Evolutionary conservation across 2,113 vertebrate genomes (phyloP), one percentile per base, ranked within the genome.

Genomic region (Corythornis madagascariensis): DNA sequence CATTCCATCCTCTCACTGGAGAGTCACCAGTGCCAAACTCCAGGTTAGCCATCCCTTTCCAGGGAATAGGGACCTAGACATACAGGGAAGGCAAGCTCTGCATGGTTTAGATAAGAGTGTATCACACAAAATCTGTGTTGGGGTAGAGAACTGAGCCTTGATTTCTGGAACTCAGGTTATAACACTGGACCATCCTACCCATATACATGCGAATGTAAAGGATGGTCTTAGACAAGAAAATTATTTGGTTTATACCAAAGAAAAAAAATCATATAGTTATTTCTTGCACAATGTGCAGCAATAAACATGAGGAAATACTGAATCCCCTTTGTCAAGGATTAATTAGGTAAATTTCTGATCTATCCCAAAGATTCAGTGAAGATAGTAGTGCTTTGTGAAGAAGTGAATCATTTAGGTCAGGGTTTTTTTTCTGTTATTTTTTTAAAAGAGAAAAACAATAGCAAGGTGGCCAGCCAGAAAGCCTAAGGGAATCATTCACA

Each of bases 391-490:
- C 47, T 72, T 83, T 45, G 29, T 24, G 40, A 83, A 90, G n/a
- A 77, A 69, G 53, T 11, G 21, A 75, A 76, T 38, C 47, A 22
- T 76, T 87, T 66, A 52, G 24, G 28, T 73, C 63, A 33, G 29
- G 43, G 45, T 3, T 5, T 28, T 65, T 48, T 66, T 59, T 43
- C 22, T 33, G 25, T 31, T 86, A 16, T 52, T 61, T 89, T 93
- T 93, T 78, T 89, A 55, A 76, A 91, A 20, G 20, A 82, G n/a
- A 76, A 57, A 75, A 87, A 86, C 85, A 94, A 92, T 67, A 31
- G 7, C 38, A 83, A 94, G 91, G 94, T 96, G 80, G 93, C 50
- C 83, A 76, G 82, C 75, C 94, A 90, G 90, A 89, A 92, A 90
- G 82, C 82, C 89, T 85, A 20, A 28, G 72, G 93, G 83, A 94